Base-by-base conservation (phyloP, 2,113 vertebrate genomes). In the Pionites leucogaster region DNA sequence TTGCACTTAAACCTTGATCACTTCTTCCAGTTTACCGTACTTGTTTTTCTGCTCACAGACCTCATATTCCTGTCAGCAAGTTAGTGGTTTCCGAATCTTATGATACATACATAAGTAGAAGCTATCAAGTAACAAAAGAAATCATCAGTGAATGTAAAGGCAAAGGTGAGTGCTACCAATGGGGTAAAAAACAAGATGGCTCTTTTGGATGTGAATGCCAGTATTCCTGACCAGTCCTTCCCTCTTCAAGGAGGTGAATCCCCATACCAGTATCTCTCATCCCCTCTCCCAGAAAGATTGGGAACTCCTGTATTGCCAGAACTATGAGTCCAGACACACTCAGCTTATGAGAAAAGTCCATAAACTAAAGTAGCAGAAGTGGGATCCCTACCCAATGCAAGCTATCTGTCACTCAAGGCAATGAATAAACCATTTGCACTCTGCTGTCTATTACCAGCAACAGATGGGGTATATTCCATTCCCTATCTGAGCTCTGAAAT, bases 101-200 rank as follows among this genome's bases (percentile, higher is more conserved):
- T 9, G 99, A 99, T 44, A 98, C 98, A 1, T 99, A 99, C 86
- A 99, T 99, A 97, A 99, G 98, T 87, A 98, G 99, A 93, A 99
- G 99, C 97, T 99, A 98, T 98, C 99, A 99, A 97, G 99, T 99
- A 68, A 99, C 99, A 3, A 98, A 99, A 94, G 99, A 99, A 95
- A 99, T 99, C 94, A 98, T 99, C 95, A 96, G 98, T 42, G 99
- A 99, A 97, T 99, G 99, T 98, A 99, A 99, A 97, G 98, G 97
- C 94, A 98, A 99, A 97, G 99, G 99, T 99, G 97, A 92, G 98
- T 83, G 59, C 28, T 37, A 6, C 57, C 59, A 8, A n/a, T 41
- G 3, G 42, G 17, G 2, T 31, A 49, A 20, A 50, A 81, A 71
- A 7, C 22, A 9, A 57, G 35, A 19, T 22, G 33, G 69, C 14